Evolutionary conservation across 2,888 invertebrate species (phyloP), one percentile per base, ranked within the genome.

Genomic region (Lacanobia wlatinum): DNA sequence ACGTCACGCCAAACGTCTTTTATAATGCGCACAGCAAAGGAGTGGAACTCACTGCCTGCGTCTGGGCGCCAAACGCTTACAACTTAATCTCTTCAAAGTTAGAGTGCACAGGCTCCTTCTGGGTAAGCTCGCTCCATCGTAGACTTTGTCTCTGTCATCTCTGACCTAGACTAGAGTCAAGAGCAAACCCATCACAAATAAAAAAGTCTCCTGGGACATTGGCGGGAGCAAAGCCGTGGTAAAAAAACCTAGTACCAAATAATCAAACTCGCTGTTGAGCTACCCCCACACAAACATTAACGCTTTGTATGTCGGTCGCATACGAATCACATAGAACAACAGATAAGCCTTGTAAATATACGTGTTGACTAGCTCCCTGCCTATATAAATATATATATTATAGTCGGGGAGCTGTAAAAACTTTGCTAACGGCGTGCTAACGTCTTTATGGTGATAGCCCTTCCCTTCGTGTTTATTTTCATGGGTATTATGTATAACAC

Each of bases 321-420:
- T 92, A 90, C 91, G 88, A 91, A 92, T 89, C 89, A 87, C 82
- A 86, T 86, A 88, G 88, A 90, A 87, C 87, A 86, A 80, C 82
- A 87, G 89, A 90, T 90, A 92, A 90, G 86, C 83, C 76, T 77
- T 81, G 76, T 87, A 85, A 88, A 88, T 87, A 85, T 88, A 87
- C 83, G 87, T 79, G 84, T 86, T 84, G 85, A 86, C 84, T 83
- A 70, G 70, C 80, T 70, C 76, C 62, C 58, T 70, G 65, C 61
- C 76, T 76, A 70, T 73, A 81, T 65, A 74, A 34, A 61, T 48
- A 68, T 38, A 63, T 68, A 69, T 78, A 70, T 70, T 58, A 68
- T 56, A 70, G 74, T 76, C 56, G 28, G 21, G 46, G 69, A 76
- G 60, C 59, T 80, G 74, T 79, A 82, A 78, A 82, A 85, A 76